Base-by-base conservation (phyloP, 92 coral and sea anemone species). In the Diadumene lineata region DNA sequence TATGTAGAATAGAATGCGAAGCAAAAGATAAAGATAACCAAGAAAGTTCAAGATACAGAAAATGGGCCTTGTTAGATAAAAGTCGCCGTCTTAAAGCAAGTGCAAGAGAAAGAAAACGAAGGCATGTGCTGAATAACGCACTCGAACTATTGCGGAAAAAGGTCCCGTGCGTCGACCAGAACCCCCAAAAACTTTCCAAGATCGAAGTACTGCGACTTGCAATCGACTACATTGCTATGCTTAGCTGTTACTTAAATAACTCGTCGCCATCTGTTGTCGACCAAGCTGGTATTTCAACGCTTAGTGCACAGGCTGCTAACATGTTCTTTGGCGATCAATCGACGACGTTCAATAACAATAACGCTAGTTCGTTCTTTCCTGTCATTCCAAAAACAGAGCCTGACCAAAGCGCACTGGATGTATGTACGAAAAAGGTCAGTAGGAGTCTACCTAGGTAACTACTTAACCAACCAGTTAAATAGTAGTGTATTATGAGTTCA, bases 121-220 rank as follows among this genome's bases (percentile, higher is more conserved):
- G 98, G 33, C 98, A 91, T 77, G 98, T 94, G 78, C 61, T 94
- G 66, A 94, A 94, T 86, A 92, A 83, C 84, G 98, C 98, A 7
- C 70, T 94, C 62, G 98, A 94, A 68, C 83, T 87, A 9, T 66
- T 94, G 29, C 78, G 98, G 13, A 94, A 94, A 79, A 94, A 92
- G 31, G 98, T 94, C 0, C 98, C 98, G 7, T 91, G 98, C 77
- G 93, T 94, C 34, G 98, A 94, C 60, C 98, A 94, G 44, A 94
- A 91, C 44, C 97, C 98, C 2, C 98, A 94, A 68, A 94, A 94
- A 86, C 92, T 94, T 11, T 94, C 98, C 68, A 94, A 94, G 82
- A 94, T 94, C 15, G 98, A 94, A 65, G 98, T 94, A 21, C 69
- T 94, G 7, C 75, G 98, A 17, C 78, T 91, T 50, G 98, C 98